Evolutionary conservation across 2,888 invertebrate genomes (phyloP), one percentile per base, ranked within the genome.

Genomic region (Papilio protenor): DNA sequence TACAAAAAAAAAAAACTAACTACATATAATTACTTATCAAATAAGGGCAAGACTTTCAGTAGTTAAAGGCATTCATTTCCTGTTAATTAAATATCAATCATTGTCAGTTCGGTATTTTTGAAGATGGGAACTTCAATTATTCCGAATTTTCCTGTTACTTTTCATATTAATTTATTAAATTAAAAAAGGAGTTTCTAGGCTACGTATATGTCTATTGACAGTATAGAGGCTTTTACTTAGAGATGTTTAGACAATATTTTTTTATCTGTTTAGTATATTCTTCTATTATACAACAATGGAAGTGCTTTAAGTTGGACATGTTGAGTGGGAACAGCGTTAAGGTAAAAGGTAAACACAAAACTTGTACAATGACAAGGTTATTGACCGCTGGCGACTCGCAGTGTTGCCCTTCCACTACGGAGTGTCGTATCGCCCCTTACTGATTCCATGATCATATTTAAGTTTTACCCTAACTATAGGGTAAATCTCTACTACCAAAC

Each of bases 341-440:
- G 87, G 87, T 86, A 86, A 83, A 78, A 85, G 85, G 87, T 87
- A 85, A 88, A 87, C 85, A 87, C 81, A 82, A 87, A 90, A 89
- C 89, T 86, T 83, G 88, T 89, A 87, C 92, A 91, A 89, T 91
- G 91, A 92, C 90, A 91, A 91, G 91, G 92, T 89, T 86, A 89
- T 85, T 92, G 92, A 92, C 92, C 92, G 90, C 88, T 52, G 79
- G 75, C 76, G 40, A 64, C 59, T 57, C n/a, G 79, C 77, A 69
- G 79, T 74, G 27, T 18, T 66, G 73, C 40, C 14, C 73, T 71
- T 52, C 64, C 55, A 12, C 11, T 33, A 55, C 77, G 47, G 5
- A 61, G 23, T 27, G 27, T 27, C 11, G 59, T 23, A 23, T 61
- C 59, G 40, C 40, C 59, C 59, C 40, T 40, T 66, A n/a, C 40